Evolutionary conservation across 2,113 vertebrate genomes (phyloP).

Genomic region (Paramormyrops kingsleyae): DNA sequence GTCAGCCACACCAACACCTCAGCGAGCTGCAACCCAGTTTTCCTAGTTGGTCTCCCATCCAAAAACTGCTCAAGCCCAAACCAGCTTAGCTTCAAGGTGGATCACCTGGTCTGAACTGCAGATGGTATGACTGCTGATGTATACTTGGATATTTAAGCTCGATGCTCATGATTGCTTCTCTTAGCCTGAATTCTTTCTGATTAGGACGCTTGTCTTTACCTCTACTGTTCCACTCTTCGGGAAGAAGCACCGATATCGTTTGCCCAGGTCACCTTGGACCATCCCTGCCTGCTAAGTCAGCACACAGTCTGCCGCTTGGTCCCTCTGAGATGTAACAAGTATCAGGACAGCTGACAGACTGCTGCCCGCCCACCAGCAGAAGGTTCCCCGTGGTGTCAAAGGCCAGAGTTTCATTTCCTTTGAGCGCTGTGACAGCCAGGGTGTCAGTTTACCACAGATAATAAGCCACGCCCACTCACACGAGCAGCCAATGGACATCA

Average conservation of each 20-base stretch:
- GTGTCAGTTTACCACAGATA: background rate
- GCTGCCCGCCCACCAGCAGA: background rate
- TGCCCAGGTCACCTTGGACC: background rate
- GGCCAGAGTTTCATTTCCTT: background rate
- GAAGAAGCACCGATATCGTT: background rate
- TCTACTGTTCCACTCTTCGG: background rate
- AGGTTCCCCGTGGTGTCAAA: background rate
- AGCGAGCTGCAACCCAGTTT: too few relatives aligned
- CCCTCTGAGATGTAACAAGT: background rate
- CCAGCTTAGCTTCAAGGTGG: too few relatives aligned
- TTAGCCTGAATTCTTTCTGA: background rate
- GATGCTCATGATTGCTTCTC: background rate
- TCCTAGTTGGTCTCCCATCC: too few relatives aligned
- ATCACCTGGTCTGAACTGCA: too few relatives aligned
- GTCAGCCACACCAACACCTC: too few relatives aligned
- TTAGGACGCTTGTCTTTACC: background rate
- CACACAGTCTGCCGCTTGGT: background rate
- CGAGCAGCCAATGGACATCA: background rate
- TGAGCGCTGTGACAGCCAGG: background rate
- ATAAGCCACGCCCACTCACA: background rate
- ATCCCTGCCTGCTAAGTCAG: background rate
- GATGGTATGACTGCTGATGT: too few relatives aligned
- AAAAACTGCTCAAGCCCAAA: too few relatives aligned
- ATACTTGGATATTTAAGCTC: background rate
- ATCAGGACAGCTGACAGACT: background rate